phyloP scores from a whole-genome alignment of 2,888 invertebrate genomes.

The Argyra leucocephala region DNA sequence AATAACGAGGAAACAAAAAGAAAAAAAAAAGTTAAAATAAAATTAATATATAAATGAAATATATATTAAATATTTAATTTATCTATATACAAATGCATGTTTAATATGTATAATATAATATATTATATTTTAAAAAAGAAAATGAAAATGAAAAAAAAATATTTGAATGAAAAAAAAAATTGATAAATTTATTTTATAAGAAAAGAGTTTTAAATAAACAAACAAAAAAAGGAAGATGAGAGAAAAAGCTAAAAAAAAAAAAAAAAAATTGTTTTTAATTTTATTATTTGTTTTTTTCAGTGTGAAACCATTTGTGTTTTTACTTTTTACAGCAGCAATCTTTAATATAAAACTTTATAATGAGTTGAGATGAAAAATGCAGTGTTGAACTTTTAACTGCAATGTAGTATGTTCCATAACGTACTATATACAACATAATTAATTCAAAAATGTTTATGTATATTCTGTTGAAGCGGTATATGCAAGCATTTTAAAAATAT shows the following conservation, averaged over 20 bases:
- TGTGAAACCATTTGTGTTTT: too few species aligned
- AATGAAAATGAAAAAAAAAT: constrained; percentile 14
- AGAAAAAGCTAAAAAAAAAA: constrained; percentile 4
- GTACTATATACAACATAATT: too few species aligned
- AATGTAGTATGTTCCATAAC: too few species aligned
- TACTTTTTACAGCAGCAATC: too few species aligned
- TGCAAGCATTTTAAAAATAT: too few species aligned
- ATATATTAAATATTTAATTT: constrained; percentile 11
- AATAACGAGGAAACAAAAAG: too few species aligned
- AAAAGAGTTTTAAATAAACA: constrained; percentile 4
- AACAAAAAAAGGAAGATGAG: neutral
- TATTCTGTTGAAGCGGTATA: too few species aligned
- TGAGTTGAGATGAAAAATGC: too few species aligned
- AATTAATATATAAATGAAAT: constrained; percentile 23
- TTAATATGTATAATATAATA: constrained; percentile 11
- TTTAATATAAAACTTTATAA: too few species aligned
- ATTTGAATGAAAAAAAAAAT: neutral
- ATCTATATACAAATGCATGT: constrained; percentile 10
- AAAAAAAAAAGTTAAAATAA: constrained; percentile 16
- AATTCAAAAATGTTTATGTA: too few species aligned
- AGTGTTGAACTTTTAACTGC: too few species aligned
- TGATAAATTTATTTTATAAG: neutral
- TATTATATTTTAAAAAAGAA: constrained; percentile 22
- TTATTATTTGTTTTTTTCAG: too few species aligned
- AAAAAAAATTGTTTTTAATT: neutral